Evolutionary conservation across 2,797 vertebrate genomes (phyloP).

Genomic region (Spea hammondii): DNA sequence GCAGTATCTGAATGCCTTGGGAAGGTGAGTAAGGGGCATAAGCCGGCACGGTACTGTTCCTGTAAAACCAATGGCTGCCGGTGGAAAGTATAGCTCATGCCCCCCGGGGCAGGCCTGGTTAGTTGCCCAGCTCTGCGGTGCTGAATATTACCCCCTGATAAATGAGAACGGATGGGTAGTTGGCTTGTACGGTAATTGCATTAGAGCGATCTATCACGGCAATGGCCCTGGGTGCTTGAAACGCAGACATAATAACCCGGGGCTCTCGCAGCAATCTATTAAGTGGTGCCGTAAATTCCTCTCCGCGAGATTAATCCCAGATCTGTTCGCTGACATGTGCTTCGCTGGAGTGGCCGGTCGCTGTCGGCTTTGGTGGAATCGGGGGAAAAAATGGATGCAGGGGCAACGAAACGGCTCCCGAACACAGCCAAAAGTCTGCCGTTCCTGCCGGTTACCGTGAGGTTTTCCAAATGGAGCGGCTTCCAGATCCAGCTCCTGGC

Average conservation of each 20-base stretch:
- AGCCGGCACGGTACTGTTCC: too few species aligned
- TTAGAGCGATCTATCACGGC: constrained; percentile 22
- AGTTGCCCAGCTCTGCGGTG: not conserved
- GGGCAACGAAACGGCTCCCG: not conserved
- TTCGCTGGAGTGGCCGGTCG: constrained; percentile 6
- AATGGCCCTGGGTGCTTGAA: constrained; percentile 25
- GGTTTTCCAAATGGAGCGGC: too few species aligned
- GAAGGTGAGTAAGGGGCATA: too few species aligned
- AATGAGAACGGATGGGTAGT: constrained; percentile 12
- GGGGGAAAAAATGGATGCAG: not conserved
- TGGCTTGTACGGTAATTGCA: constrained; percentile 37
- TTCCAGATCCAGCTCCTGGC: too few species aligned
- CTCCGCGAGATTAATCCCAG: constrained; percentile 48
- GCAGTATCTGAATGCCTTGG: too few species aligned
- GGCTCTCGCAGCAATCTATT: constrained; percentile 37
- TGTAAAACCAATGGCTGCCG: too few species aligned
- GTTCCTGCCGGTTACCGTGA: too few species aligned
- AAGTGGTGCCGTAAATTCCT: constrained; percentile 47
- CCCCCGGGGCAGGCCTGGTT: not conserved
- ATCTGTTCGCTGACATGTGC: constrained; percentile 19
- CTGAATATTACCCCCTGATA: not conserved
- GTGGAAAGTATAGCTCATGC: too few species aligned
- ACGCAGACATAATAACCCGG: constrained; percentile 40
- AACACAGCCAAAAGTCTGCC: not conserved
- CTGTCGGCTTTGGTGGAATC: not conserved